Conservation (phyloP, 2,888 invertebrate genomes). For the Myopa tessellatipennis region DNA sequence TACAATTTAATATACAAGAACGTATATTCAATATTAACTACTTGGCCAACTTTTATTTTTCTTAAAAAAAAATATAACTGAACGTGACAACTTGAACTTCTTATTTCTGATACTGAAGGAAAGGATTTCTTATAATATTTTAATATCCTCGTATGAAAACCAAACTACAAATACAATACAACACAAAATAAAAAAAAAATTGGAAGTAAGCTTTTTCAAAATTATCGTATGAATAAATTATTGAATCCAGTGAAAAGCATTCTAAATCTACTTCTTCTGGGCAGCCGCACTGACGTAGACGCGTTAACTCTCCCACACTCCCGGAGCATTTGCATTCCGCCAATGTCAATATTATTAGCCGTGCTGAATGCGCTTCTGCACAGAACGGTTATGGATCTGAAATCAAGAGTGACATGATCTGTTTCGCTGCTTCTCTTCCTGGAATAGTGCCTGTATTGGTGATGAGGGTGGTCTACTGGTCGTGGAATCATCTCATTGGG, state of each 20-base stretch:
- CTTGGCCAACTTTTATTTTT: too few species aligned
- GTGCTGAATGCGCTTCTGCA: constrained; percentile 61
- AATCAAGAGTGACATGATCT: constrained; percentile 50
- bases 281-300: constrained; percentile 58
- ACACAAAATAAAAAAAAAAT: too few species aligned
- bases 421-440: constrained; percentile 43
- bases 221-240: too few species aligned
- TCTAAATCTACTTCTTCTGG: constrained; percentile 50
- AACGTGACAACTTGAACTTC: too few species aligned
- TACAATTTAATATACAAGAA: too few species aligned
- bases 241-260: constrained; percentile 23
- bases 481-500: constrained; percentile 58
- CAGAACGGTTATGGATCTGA: constrained; percentile 60
- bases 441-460: constrained; percentile 55
- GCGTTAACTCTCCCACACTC: constrained; percentile 53
- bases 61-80: too few species aligned
- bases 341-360: constrained; percentile 66
- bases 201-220: too few species aligned
- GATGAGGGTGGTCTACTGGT: constrained; percentile 58
- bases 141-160: too few species aligned
- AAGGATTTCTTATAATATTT: too few species aligned
- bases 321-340: constrained; percentile 67
- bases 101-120: too few species aligned
- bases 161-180: too few species aligned
- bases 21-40: too few species aligned